Evolutionary conservation across 2,113 vertebrate species (phyloP), one percentile per base, ranked within the genome.

Genomic region (Uropsilus gracilis): DNA sequence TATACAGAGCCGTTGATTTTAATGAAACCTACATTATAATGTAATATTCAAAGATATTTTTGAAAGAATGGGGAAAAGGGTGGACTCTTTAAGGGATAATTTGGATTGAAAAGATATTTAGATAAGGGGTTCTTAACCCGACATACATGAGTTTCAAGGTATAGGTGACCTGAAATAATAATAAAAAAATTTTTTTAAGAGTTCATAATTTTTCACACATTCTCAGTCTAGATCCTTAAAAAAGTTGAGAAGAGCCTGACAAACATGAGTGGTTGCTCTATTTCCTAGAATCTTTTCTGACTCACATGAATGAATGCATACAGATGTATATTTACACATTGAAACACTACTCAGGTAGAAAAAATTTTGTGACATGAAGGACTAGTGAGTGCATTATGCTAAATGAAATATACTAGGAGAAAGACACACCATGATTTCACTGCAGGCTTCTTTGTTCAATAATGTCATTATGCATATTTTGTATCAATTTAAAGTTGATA

Each of bases 381-480:
- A 53, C 50, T 18, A n/a, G 16, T 55, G 53, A 55, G 20, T 17
- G 53, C 18, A 55, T 55, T 55, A 55, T 55, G 53, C 53, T 55
- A 55, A 55, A 17, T 55, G 20, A 55, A 55, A 55, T 55, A 22
- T 22, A 55, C 22, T 6, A 55, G 53, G 18, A 55, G 50, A 53
- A 55, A 24, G 7, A 55, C n/a, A 64, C 4, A 63, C 9, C 30
- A 64, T n/a, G 11, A 32, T 64, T 64, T 64, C 32, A 32, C 82
- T 68, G 12, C 34, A 81, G 48, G 22, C 32, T n/a, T 76, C 4
- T 50, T 87, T 88, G 30, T 61, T 85, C 66, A 78, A 24, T 89
- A 82, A 76, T 57, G 34, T 37, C 50, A 91, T 63, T 73, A 89
- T 39, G 32, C 61, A 22, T 46, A 87, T 84, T 88, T 93, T 93